Conservation (phyloP, 2,888 invertebrate genomes). For the Aleiodes alternator region DNA sequence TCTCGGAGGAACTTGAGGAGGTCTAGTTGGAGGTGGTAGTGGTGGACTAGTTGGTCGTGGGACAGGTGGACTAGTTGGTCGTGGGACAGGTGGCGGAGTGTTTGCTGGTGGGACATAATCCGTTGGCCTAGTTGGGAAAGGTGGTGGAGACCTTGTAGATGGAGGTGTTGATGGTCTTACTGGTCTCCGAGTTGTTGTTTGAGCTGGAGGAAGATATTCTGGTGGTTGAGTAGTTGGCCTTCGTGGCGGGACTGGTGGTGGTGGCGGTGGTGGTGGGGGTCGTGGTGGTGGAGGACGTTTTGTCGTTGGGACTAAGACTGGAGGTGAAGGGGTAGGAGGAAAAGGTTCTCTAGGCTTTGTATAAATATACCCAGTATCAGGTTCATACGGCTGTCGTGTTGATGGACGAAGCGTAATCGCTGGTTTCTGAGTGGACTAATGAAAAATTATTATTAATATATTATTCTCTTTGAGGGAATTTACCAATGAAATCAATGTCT, state of each 20-base stretch:
- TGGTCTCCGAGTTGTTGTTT: neutral
- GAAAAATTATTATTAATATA: too few relatives aligned
- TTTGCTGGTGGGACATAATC: slow-evolving; percentile 42
- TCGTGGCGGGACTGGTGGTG: slow-evolving; percentile 57
- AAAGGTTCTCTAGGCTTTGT: slow-evolving; percentile 32
- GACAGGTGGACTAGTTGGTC: slow-evolving; percentile 21
- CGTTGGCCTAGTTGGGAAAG: slow-evolving; percentile 2
- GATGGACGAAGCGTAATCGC: neutral
- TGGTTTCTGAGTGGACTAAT: neutral
- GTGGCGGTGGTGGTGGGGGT: slow-evolving; percentile 41
- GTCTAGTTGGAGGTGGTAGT: slow-evolving; percentile 41
- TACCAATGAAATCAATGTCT: too few relatives aligned
- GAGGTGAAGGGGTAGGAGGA: neutral
- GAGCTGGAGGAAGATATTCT: slow-evolving; percentile 1
- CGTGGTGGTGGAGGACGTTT: too few relatives aligned
- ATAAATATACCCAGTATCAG: neutral
- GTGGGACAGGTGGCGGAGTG: slow-evolving; percentile 4
- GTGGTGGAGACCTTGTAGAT: neutral
- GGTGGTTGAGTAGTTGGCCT: slow-evolving; percentile 47
- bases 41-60: slow-evolving; percentile 24
- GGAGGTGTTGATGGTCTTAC: neutral
- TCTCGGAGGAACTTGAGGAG: slow-evolving; percentile 37
- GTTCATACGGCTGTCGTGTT: neutral
- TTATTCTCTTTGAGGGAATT: too few relatives aligned
- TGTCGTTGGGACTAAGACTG: neutral